Evolutionary conservation across 2,113 vertebrate species (phyloP).

Genomic region (Cyanocitta stelleri): DNA sequence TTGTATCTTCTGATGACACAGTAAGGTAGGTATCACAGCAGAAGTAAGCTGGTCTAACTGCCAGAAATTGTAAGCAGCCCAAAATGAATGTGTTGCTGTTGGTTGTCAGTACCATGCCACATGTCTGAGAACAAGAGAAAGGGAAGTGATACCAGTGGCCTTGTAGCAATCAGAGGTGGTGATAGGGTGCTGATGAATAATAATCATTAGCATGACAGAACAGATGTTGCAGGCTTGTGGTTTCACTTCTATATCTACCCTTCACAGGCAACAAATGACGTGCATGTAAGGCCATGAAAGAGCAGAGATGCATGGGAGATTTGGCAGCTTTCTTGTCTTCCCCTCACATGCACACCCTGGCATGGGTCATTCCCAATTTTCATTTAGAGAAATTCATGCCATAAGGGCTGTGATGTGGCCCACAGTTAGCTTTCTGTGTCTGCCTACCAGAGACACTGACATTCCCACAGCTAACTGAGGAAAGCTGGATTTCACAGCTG

Average conservation of each 20-base stretch:
- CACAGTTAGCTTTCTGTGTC: neutral
- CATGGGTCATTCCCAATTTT: neutral
- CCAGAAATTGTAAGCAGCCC: neutral
- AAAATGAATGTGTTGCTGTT: neutral
- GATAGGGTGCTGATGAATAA: neutral
- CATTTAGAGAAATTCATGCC: neutral
- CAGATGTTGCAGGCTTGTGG: slow-evolving; percentile 12
- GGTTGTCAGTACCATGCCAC: neutral
- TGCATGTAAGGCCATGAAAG: rapidly evolving
- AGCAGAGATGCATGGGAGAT: neutral
- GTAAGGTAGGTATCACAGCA: neutral
- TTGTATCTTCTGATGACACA: neutral
- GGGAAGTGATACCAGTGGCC: neutral
- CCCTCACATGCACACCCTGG: neutral
- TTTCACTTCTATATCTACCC: neutral
- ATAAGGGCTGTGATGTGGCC: neutral
- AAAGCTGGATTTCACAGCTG: neutral
- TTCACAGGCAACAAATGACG: neutral
- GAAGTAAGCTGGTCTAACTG: neutral
- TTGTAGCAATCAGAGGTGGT: neutral
- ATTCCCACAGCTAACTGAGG: neutral
- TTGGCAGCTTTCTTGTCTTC: neutral
- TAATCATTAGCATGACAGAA: neutral
- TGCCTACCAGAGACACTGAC: neutral
- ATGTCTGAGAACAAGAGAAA: neutral